These are phyloP conservation scores for Boulengeromyrus knoepffleri DNA, from an alignment of 2,113 vertebrate genomes.

Conservation along the genomic window DNA sequence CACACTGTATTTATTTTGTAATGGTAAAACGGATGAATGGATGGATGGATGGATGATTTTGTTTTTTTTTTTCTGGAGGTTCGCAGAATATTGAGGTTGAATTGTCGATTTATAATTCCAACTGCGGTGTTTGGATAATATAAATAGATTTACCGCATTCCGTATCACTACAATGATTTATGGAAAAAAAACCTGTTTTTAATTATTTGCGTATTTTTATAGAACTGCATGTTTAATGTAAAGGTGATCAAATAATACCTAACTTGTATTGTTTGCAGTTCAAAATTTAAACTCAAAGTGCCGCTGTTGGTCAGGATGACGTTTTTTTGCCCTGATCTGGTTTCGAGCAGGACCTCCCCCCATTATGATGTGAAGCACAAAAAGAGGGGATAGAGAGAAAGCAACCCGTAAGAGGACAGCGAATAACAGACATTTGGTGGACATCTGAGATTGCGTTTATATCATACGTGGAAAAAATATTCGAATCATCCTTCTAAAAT, in stretches of 20 bases:
- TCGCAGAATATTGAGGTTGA: not conserved
- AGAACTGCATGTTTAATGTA: not conserved
- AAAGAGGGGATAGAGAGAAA: not conserved
- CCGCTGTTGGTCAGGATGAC: constrained; percentile 29
- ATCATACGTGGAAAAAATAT: not conserved
- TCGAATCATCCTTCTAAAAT: not conserved
- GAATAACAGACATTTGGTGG: not conserved
- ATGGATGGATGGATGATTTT: not conserved
- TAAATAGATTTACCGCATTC: not conserved
- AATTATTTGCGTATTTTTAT: not conserved
- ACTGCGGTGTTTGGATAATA: not conserved
- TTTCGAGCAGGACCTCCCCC: not conserved
- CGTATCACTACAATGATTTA: not conserved
- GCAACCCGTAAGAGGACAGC: not conserved
- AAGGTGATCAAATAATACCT: constrained; percentile 20
- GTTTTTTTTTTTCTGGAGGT: not conserved
- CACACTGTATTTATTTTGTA: not conserved
- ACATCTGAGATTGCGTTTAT: not conserved
- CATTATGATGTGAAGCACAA: not conserved
- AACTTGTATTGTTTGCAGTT: not conserved
- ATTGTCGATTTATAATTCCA: not conserved
- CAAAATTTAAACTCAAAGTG: constrained; percentile 28
- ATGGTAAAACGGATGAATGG: not conserved
- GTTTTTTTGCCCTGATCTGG: not conserved
- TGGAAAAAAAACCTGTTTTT: not conserved